Percentiles rank a stretch among this genome's conserved stretches.
Conservation (phyloP, 1,140 invertebrate genomes). For the Melanaphis sacchari region DNA sequence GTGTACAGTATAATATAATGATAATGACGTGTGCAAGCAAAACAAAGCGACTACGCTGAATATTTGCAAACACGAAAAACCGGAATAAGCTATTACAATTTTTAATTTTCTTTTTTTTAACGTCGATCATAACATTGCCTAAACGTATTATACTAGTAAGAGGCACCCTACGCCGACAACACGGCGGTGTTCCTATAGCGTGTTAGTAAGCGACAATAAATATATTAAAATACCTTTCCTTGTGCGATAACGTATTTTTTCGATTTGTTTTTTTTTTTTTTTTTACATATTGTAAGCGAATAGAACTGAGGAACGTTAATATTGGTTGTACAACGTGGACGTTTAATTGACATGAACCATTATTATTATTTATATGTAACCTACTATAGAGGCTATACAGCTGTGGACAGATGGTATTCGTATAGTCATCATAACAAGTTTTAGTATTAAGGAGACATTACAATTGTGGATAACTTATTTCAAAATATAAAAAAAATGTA, state of each 20-base stretch:
- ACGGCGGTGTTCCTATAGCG: too few relatives aligned
- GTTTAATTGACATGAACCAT: not conserved
- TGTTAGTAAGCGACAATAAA: not conserved
- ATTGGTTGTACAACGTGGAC: not conserved
- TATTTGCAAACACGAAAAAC: slow-evolving; percentile 38
- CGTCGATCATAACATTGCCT: not conserved
- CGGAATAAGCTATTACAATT: not conserved
- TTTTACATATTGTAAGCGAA: too few relatives aligned
- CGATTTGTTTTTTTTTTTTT: not conserved
- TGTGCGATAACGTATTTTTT: not conserved
- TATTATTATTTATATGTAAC: not conserved
- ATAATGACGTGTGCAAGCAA: not conserved
- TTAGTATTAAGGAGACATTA: too few relatives aligned
- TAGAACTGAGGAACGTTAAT: not conserved
- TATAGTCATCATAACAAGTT: too few relatives aligned
- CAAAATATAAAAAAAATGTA: too few relatives aligned
- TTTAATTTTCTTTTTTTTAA: not conserved
- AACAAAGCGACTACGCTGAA: not conserved
- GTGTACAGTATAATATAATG: not conserved
- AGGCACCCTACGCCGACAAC: not conserved
- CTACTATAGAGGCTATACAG: not conserved
- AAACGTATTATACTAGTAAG: not conserved
- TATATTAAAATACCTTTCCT: not conserved
- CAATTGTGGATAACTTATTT: too few relatives aligned
- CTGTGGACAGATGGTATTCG: too few relatives aligned